Base-by-base conservation (phyloP, 37 sponge, comb jelly and placozoan genomes). In the Halichondria panicea region DNA sequence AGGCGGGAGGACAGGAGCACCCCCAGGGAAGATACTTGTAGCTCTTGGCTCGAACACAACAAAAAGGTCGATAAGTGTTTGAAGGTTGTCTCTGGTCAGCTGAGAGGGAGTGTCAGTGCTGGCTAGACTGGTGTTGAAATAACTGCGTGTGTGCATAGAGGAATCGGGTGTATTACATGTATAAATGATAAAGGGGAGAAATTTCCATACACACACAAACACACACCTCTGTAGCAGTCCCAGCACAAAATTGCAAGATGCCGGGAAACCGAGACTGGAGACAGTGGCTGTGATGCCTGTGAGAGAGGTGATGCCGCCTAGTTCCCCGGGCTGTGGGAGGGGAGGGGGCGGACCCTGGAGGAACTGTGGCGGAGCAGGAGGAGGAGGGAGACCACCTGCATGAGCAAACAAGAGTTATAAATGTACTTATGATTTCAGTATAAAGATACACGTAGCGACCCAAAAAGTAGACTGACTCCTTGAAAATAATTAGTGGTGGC, bases 171-270 rank as follows among this genome's bases (percentile, higher is more conserved):
- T n/a, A n/a, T n/a, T n/a, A n/a, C n/a, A n/a, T n/a, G n/a, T n/a
- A n/a, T n/a, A n/a, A n/a, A n/a, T n/a, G n/a, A n/a, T n/a, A n/a
- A n/a, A n/a, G n/a, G n/a, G n/a, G n/a, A n/a, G n/a, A n/a, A n/a
- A n/a, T n/a, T n/a, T n/a, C n/a, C n/a, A n/a, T n/a, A n/a, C n/a
- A n/a, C n/a, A n/a, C n/a, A n/a, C n/a, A n/a, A n/a, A n/a, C n/a
- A 33, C 43, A 12, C 43, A 84, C 85, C 66, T 84, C 25, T 84
- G 78, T 33, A 84, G 65, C 42, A 71, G 7, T 33, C 64, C 44
- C 28, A 84, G 62, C 18, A 84, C 76, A 64, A 77, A 77, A 55
- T 18, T 71, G 30, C 72, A 84, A 15, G 85, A 77, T 28, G 72
- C 30, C 30, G 85, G 85, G 53, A 77, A 77, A 22, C 70, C 70